Evolutionary conservation across 35 echinoderm and acorn worm genomes (phyloP).

Genomic region (Eucidaris tribuloides): DNA sequence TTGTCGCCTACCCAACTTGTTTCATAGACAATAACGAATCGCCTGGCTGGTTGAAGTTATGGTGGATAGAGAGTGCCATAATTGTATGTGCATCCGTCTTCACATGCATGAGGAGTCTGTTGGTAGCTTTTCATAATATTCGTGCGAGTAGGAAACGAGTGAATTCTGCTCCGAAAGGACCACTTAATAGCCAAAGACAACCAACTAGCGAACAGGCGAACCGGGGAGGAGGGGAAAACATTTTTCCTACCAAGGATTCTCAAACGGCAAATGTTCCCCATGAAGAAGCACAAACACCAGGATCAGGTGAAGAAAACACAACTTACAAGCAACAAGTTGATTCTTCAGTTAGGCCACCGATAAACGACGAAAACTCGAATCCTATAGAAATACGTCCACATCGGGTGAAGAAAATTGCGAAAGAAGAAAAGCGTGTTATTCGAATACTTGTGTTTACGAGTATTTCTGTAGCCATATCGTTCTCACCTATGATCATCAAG

Average conservation of each 20-base stretch:
- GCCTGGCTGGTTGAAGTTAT: not conserved
- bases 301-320: too few species aligned
- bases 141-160: not conserved
- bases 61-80: not conserved
- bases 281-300: too few species aligned
- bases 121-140: not conserved
- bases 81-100: not conserved
- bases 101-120: not conserved
- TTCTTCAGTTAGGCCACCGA: not conserved
- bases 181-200: not conserved
- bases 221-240: too few species aligned
- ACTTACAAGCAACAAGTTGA: too few species aligned
- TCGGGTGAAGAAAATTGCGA: not conserved
- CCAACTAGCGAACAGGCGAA: not conserved
- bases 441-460: not conserved
- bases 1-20: not conserved
- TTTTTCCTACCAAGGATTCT: too few species aligned
- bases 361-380: not conserved
- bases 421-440: not conserved
- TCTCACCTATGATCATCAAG: not conserved
- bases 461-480: not conserved
- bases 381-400: not conserved
- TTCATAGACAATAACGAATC: not conserved
- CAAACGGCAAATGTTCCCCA: too few species aligned
- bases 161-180: not conserved